Evolutionary conservation across 2,113 vertebrate species (phyloP).

Genomic region (Saimiri boliviensis): DNA sequence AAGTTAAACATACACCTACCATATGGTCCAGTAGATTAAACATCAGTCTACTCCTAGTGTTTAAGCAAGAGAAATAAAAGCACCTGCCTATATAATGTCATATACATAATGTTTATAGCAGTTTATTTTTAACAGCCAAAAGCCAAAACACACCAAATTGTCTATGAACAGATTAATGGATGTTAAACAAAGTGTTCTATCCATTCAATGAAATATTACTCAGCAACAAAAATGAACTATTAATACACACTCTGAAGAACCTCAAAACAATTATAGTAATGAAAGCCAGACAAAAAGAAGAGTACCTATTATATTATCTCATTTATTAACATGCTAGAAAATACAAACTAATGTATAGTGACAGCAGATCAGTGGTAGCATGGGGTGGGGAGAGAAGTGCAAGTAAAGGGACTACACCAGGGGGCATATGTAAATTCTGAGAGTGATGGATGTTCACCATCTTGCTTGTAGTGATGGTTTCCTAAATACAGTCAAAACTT

Average conservation of each 20-base stretch:
- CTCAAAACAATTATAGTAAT: neutral
- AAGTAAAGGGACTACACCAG: neutral
- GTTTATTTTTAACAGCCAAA: neutral
- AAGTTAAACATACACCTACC: neutral
- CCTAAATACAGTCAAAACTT: neutral
- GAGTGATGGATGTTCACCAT: neutral
- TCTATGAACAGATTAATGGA: neutral
- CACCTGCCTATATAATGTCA: neutral
- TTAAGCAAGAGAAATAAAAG: neutral
- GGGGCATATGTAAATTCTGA: neutral
- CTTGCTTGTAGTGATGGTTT: neutral
- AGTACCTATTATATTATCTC: neutral
- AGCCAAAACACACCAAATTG: neutral
- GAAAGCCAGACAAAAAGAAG: neutral
- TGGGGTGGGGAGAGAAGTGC: neutral
- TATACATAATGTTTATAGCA: neutral
- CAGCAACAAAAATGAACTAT: neutral
- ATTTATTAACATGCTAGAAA: slow-evolving; percentile 2
- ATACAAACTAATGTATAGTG: neutral
- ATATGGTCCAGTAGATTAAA: neutral
- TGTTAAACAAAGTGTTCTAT: neutral
- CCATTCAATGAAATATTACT: neutral
- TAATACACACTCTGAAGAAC: neutral
- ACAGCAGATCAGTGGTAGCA: neutral
- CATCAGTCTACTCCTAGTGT: neutral